Percentiles rank a stretch among this genome's conserved stretches.
Conservation (phyloP, 2,113 vertebrate species). For the Gnathonemus echidnorhynchus region DNA sequence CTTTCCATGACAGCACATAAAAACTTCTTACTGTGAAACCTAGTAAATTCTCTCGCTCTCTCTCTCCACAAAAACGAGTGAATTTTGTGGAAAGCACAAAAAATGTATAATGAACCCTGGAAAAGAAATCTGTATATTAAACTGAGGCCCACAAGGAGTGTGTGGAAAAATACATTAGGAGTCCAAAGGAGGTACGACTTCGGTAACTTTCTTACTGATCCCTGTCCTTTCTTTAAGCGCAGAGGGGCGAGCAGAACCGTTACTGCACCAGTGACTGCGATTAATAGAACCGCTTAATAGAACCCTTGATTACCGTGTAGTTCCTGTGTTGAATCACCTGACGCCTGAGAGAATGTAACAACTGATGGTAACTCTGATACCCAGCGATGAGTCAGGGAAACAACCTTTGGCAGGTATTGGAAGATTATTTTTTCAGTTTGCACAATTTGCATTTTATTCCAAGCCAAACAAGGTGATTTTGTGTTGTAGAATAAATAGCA, state of each 20-base stretch:
- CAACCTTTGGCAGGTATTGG: neutral
- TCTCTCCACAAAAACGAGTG: neutral
- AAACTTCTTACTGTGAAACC: neutral
- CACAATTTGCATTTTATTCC: neutral
- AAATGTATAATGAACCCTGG: neutral
- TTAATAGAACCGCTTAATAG: neutral
- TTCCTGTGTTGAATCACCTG: neutral
- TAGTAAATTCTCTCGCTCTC: neutral
- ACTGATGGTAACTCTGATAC: neutral
- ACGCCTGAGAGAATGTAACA: neutral
- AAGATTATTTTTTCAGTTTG: neutral
- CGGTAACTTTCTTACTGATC: neutral
- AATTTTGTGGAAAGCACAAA: neutral
- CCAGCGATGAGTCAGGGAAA: neutral
- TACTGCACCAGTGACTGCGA: neutral
- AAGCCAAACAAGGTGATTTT: neutral
- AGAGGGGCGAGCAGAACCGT: neutral
- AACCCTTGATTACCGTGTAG: neutral
- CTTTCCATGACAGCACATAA: neutral
- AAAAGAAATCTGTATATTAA: neutral
- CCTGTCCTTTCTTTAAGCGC: neutral
- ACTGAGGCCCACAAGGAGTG: neutral
- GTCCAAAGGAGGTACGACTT: neutral
- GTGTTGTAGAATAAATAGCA: constrained; percentile 1
- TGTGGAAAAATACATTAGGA: neutral